A percentile compares a stretch with the other conserved stretches of the same genome.
These are phyloP conservation scores for Enteromius anoplus DNA, from an alignment of 2,797 vertebrate species.

Conservation along the genomic window DNA sequence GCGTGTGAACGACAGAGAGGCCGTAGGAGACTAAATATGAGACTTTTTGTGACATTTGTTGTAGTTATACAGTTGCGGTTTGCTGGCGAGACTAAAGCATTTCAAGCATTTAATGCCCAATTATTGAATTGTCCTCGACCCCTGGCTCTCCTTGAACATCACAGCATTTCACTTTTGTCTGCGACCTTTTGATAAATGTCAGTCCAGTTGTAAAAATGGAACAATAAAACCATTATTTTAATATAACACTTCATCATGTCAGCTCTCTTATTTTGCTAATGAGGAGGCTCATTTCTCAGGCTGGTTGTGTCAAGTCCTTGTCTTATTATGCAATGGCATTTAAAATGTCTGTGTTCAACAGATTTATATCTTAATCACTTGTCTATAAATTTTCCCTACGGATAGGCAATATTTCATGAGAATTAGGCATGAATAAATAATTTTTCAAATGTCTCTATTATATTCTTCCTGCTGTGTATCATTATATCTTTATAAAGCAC, in stretches of 20 bases:
- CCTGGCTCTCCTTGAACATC: slow-evolving; percentile 39
- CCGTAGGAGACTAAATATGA: background rate
- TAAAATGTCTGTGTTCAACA: slow-evolving; percentile 46
- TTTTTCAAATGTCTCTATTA: slow-evolving; percentile 1
- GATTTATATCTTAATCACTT: slow-evolving; percentile 44
- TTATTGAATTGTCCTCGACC: slow-evolving; percentile 38
- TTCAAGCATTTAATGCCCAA: slow-evolving; percentile 39
- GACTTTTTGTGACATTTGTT: slow-evolving; percentile 9
- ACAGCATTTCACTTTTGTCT: slow-evolving; percentile 37
- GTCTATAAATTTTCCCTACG: slow-evolving; percentile 30
- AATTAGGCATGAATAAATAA: slow-evolving; percentile 33
- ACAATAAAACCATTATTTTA: slow-evolving; percentile 48
- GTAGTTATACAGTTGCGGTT: slow-evolving; percentile 9
- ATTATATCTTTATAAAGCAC: slow-evolving; percentile 11
- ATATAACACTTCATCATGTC: slow-evolving; percentile 44
- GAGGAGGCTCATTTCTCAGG: slow-evolving; percentile 36
- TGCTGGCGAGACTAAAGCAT: slow-evolving; percentile 24
- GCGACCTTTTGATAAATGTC: slow-evolving; percentile 52
- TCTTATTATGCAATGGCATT: slow-evolving; percentile 43
- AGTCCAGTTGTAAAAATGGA: slow-evolving; percentile 48
- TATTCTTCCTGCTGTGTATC: background rate
- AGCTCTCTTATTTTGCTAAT: slow-evolving; percentile 43
- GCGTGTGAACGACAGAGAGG: slow-evolving; percentile 8
- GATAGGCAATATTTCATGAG: background rate
- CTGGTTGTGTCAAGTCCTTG: slow-evolving; percentile 30